phyloP scores from a whole-genome alignment of 2,888 invertebrate species.

The Vannuccia rotundouncinata region DNA sequence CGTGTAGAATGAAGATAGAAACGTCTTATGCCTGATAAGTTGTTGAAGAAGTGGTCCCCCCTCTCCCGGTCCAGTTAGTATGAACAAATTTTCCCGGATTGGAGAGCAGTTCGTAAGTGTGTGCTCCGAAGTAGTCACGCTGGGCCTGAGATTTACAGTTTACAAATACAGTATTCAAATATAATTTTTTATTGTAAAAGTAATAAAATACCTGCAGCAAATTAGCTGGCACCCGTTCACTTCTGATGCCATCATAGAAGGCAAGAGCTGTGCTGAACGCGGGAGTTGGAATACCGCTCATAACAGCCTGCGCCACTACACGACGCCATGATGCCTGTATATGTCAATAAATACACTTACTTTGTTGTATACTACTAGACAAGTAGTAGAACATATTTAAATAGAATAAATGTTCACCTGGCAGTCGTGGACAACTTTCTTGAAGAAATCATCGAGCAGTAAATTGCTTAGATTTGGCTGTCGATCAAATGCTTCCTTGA shows the following conservation, averaged over 20 bases:
- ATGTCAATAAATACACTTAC: neutral
- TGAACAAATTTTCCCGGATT: slow-evolving; percentile 83
- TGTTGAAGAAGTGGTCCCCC: slow-evolving; percentile 64
- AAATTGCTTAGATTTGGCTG: slow-evolving; percentile 78
- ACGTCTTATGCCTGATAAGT: slow-evolving; percentile 36
- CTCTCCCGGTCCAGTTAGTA: slow-evolving; percentile 98
- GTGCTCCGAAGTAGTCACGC: slow-evolving; percentile 95
- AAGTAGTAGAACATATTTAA: neutral
- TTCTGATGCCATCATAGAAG: slow-evolving; percentile 92
- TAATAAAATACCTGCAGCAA: slow-evolving; percentile 68
- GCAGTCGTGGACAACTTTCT: slow-evolving; percentile 70
- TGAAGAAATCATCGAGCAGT: slow-evolving; percentile 85
- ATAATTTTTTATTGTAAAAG: neutral
- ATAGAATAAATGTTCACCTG: slow-evolving; percentile 59
- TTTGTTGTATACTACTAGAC: neutral
- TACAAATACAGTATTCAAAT: slow-evolving; percentile 44
- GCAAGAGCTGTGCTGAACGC: slow-evolving; percentile 85
- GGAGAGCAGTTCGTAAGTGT: slow-evolving; percentile 83
- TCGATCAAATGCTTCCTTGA: slow-evolving; percentile 83
- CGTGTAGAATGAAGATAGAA: too few species aligned
- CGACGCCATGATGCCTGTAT: slow-evolving; percentile 69
- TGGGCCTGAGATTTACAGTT: too few species aligned
- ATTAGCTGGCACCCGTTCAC: slow-evolving; percentile 80
- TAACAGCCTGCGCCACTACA: slow-evolving; percentile 65
- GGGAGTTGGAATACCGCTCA: slow-evolving; percentile 82